These are phyloP conservation scores for Archips xylosteana DNA, from an alignment of 2,888 invertebrate species.

Conservation along the genomic window DNA sequence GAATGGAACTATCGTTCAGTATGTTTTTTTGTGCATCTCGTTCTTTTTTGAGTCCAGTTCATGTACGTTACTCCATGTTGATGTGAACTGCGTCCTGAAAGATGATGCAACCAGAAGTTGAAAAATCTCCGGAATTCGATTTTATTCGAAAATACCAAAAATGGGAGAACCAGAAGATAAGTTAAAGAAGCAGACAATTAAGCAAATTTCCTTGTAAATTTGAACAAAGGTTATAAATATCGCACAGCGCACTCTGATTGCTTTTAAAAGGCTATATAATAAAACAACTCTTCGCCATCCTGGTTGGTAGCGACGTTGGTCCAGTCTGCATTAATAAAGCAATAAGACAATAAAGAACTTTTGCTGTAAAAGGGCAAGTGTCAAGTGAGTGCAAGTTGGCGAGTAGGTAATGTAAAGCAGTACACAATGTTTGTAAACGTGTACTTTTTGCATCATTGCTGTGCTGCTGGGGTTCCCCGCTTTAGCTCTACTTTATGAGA, in stretches of 20 bases:
- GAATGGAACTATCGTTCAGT: neutral
- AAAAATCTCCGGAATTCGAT: too few relatives aligned
- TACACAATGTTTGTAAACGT: neutral
- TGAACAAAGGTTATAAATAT: neutral
- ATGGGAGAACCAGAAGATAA: neutral
- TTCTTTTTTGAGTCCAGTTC: slow-evolving; percentile 22
- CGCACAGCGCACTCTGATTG: neutral
- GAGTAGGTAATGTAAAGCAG: slow-evolving; percentile 10
- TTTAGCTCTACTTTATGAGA: neutral
- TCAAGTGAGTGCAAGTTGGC: slow-evolving; percentile 30
- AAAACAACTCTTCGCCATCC: slow-evolving; percentile 10
- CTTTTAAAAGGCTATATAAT: slow-evolving; percentile 14
- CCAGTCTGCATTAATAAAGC: slow-evolving; percentile 23
- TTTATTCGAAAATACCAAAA: too few relatives aligned
- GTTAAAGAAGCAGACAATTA: neutral
- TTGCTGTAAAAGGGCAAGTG: slow-evolving; percentile 30
- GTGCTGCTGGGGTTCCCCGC: neutral
- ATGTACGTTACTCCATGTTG: slow-evolving; percentile 9
- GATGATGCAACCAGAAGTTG: neutral
- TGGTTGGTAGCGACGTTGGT: slow-evolving; percentile 20
- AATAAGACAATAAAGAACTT: slow-evolving; percentile 28
- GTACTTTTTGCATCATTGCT: neutral
- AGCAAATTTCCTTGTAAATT: neutral
- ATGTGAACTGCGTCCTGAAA: neutral
- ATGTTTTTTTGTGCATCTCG: slow-evolving; percentile 12